Evolutionary conservation across 2,888 invertebrate species (phyloP).

Genomic region (Drosophila anomalata): DNA sequence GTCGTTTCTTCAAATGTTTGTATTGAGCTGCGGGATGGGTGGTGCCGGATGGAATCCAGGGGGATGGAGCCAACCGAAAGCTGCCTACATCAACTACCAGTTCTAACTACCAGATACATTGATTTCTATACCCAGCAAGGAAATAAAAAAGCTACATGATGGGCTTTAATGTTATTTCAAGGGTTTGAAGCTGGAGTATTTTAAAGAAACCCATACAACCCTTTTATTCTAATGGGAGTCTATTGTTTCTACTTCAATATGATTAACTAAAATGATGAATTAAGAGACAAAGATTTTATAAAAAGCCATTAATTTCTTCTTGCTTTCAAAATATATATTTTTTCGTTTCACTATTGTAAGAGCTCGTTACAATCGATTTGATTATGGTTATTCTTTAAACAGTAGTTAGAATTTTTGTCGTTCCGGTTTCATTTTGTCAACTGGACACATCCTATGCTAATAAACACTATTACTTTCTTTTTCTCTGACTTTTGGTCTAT

Average conservation of each 20-base stretch:
- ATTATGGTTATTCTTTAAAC: constrained; percentile 19
- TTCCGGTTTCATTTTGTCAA: constrained; percentile 38
- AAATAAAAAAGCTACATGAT: neutral
- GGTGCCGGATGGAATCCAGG: neutral
- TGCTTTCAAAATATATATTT: constrained; percentile 8
- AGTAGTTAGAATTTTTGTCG: constrained; percentile 27
- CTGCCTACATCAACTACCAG: constrained; percentile 58
- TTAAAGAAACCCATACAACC: neutral
- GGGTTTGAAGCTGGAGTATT: neutral
- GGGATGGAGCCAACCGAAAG: constrained; percentile 21
- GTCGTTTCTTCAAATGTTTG: constrained; percentile 67
- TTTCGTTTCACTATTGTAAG: constrained; percentile 11
- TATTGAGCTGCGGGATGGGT: constrained; percentile 48
- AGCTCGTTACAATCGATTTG: constrained; percentile 18
- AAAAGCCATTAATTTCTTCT: neutral
- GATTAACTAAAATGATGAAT: no score
- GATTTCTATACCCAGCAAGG: constrained; percentile 58
- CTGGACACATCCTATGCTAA: constrained; percentile 45
- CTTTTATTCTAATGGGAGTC: neutral
- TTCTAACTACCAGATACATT: constrained; percentile 61
- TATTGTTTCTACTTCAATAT: neutral
- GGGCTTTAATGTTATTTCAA: neutral
- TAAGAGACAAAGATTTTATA: no score
- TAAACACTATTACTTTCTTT: constrained; percentile 44
- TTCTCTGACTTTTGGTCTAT: constrained; percentile 27